These are phyloP conservation scores for Teleogryllus oceanicus DNA, from an alignment of 2,888 invertebrate species.

Conservation along the genomic window DNA sequence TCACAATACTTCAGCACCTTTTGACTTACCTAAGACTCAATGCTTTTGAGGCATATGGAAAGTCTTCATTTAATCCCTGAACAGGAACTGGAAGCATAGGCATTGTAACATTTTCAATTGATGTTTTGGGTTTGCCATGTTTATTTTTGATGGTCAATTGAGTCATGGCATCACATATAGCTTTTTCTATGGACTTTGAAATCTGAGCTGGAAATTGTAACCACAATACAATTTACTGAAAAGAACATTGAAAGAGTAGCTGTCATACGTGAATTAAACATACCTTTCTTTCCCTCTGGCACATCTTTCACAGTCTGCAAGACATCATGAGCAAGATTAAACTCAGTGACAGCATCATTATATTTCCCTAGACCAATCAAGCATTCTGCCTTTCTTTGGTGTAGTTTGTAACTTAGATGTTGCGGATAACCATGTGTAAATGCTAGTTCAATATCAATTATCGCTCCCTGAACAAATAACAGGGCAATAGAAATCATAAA, in stretches of 20 bases:
- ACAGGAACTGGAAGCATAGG: background rate
- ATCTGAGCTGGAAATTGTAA: background rate
- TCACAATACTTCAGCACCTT: background rate
- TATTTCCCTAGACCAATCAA: constrained; percentile 53
- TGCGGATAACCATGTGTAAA: constrained; percentile 60
- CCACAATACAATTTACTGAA: background rate
- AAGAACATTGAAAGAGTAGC: background rate
- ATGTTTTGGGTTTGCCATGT: background rate
- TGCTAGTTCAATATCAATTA: constrained; percentile 61
- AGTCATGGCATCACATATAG: background rate
- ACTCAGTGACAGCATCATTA: constrained; percentile 45
- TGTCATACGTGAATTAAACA: background rate
- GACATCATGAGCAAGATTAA: constrained; percentile 28
- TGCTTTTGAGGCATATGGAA: constrained; percentile 55
- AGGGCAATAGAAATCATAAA: background rate
- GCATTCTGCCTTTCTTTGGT: constrained; percentile 63
- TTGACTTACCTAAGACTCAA: constrained; percentile 24
- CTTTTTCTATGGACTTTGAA: background rate
- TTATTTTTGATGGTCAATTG: background rate
- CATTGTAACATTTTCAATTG: background rate
- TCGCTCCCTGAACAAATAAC: constrained; percentile 50
- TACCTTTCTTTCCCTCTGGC: background rate
- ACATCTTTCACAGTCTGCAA: background rate
- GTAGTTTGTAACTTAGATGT: constrained; percentile 61
- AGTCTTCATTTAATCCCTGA: constrained; percentile 53